phyloP scores from a whole-genome alignment of 2,113 vertebrate genomes.

The Madoqua kirkii region DNA sequence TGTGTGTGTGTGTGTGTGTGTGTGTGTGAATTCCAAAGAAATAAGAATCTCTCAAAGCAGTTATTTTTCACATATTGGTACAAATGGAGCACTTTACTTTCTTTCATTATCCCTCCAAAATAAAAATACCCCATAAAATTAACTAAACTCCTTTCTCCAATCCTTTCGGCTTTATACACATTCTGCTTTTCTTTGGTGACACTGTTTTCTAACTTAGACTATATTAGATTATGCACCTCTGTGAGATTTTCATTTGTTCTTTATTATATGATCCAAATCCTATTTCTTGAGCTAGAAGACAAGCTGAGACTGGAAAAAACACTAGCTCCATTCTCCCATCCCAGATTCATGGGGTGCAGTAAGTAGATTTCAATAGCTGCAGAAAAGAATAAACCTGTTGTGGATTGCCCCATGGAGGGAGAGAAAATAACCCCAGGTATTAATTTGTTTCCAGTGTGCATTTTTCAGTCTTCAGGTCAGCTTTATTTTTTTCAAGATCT shows the following conservation, averaged over 20 bases:
- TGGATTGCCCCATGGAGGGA: background rate
- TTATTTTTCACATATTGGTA: background rate
- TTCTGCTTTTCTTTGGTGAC: background rate
- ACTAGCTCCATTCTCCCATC: background rate
- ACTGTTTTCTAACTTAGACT: background rate
- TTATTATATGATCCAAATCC: background rate
- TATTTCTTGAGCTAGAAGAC: constrained; percentile 20
- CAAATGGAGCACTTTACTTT: background rate
- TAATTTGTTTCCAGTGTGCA: background rate
- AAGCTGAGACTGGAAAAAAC: constrained; percentile 18
- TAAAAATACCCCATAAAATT: background rate
- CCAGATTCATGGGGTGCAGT: background rate
- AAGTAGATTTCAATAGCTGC: background rate
- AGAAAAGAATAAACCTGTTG: background rate
- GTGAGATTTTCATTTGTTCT: constrained; percentile 5
- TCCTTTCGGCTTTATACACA: background rate
- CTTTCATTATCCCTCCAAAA: background rate
- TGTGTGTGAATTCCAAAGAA: background rate
- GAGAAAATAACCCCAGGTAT: background rate
- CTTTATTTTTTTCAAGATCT: background rate
- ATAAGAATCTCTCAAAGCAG: background rate
- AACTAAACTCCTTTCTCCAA: background rate
- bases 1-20: too few species aligned
- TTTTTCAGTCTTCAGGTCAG: background rate
- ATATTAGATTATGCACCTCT: background rate